Conservation (phyloP, 2,113 vertebrate species). For the Callaeas wilsoni region DNA sequence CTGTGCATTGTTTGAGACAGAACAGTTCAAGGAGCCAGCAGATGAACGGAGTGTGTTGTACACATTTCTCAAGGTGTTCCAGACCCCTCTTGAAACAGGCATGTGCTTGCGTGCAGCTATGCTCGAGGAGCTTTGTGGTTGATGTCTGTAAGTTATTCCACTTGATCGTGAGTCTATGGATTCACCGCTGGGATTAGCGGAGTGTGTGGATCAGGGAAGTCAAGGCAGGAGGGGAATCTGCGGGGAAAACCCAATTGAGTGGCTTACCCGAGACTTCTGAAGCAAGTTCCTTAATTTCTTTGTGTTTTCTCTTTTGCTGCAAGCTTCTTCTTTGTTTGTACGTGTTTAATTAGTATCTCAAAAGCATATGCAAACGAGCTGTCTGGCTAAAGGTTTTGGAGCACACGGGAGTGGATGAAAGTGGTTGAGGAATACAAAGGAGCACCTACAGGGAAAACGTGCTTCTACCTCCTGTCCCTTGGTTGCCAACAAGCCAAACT, state of each 20-base stretch:
- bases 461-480: slow-evolving; percentile 30
- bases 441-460: slow-evolving; percentile 54
- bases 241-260: slow-evolving; percentile 48
- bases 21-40: not conserved
- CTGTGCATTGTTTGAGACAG: not conserved
- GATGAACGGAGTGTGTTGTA: not conserved
- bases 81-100: not conserved
- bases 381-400: slow-evolving; percentile 49
- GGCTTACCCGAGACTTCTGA: slow-evolving; percentile 41
- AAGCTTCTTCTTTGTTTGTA: slow-evolving; percentile 64
- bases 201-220: slow-evolving; percentile 57
- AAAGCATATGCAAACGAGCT: slow-evolving; percentile 60
- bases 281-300: slow-evolving; percentile 60
- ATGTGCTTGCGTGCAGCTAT: slow-evolving; percentile 17
- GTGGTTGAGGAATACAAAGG: slow-evolving; percentile 49
- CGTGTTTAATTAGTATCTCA: slow-evolving; percentile 65
- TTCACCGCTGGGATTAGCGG: slow-evolving; percentile 29
- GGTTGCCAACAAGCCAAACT: slow-evolving; percentile 7
- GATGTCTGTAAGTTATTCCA: not conserved
- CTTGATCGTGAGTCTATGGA: not conserved
- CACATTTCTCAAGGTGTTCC: not conserved
- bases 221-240: slow-evolving; percentile 51
- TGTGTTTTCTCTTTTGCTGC: slow-evolving; percentile 51
- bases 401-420: slow-evolving; percentile 55
- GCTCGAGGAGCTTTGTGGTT: not conserved